Evolutionary conservation across 2,888 invertebrate genomes (phyloP).

Genomic region (Xestia xanthographa): DNA sequence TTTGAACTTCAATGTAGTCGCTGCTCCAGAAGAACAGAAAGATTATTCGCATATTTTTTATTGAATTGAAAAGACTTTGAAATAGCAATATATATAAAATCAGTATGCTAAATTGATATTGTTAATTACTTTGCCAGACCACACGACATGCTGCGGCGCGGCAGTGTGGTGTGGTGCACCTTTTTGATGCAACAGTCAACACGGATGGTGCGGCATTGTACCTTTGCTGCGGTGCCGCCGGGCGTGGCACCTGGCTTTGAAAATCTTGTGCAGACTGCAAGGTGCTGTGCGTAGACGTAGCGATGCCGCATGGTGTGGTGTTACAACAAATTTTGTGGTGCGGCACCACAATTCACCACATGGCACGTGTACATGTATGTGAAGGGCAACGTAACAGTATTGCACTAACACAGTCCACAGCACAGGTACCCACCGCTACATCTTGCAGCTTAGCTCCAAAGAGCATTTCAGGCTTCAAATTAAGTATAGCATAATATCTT

Average conservation of each 20-base stretch:
- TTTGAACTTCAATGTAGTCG: slow-evolving; percentile 79
- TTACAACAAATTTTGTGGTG: too few relatives aligned
- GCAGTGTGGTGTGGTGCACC: background rate
- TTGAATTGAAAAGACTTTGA: slow-evolving; percentile 61
- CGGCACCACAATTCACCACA: too few relatives aligned
- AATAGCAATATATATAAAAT: slow-evolving; percentile 39
- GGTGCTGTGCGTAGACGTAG: background rate
- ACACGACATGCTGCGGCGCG: too few relatives aligned
- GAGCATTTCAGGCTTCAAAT: background rate
- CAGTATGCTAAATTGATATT: slow-evolving; percentile 11
- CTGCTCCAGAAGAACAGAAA: slow-evolving; percentile 60
- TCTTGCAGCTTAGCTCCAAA: background rate
- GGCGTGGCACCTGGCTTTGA: too few relatives aligned
- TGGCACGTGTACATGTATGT: background rate
- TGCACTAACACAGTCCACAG: background rate
- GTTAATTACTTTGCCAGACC: slow-evolving; percentile 15
- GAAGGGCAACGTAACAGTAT: background rate
- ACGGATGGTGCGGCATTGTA: background rate
- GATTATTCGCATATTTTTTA: slow-evolving; percentile 83
- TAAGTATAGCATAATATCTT: background rate
- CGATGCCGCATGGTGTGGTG: background rate
- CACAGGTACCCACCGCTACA: background rate
- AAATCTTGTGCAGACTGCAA: background rate
- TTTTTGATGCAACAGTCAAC: too few relatives aligned
- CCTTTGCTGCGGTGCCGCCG: background rate